Evolutionary conservation across 2,113 vertebrate genomes (phyloP).

Genomic region (Erpornis zantholeuca): DNA sequence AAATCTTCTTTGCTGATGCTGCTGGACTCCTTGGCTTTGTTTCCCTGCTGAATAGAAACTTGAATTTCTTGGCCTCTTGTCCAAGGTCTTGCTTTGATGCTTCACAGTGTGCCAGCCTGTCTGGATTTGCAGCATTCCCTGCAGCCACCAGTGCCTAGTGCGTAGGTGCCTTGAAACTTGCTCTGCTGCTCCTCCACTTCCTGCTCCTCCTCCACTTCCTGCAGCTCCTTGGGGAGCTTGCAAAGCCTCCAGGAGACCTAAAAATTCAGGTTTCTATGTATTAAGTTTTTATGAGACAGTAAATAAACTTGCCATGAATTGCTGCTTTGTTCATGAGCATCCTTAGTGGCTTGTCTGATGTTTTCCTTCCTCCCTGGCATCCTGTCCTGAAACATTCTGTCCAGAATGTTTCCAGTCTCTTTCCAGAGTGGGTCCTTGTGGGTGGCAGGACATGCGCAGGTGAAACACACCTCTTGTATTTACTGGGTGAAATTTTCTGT

Average conservation of each 20-base stretch:
- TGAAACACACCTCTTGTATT: background rate
- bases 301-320: background rate
- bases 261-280: background rate
- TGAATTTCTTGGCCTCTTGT: background rate
- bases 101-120: background rate
- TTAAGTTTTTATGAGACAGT: background rate
- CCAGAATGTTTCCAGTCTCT: background rate
- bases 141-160: background rate
- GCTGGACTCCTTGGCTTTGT: background rate
- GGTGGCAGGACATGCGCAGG: accelerated
- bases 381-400: background rate
- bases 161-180: background rate
- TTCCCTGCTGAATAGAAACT: background rate
- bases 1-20: background rate
- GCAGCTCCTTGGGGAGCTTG: background rate
- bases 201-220: background rate
- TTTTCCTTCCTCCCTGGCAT: background rate
- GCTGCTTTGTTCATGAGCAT: background rate
- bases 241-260: background rate
- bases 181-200: background rate
- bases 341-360: background rate
- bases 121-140: background rate
- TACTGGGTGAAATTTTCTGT: background rate
- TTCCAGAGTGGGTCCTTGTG: background rate
- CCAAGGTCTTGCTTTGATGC: background rate